Conservation (phyloP, 2,888 invertebrate species). For the Scaptomyza polygonia region DNA sequence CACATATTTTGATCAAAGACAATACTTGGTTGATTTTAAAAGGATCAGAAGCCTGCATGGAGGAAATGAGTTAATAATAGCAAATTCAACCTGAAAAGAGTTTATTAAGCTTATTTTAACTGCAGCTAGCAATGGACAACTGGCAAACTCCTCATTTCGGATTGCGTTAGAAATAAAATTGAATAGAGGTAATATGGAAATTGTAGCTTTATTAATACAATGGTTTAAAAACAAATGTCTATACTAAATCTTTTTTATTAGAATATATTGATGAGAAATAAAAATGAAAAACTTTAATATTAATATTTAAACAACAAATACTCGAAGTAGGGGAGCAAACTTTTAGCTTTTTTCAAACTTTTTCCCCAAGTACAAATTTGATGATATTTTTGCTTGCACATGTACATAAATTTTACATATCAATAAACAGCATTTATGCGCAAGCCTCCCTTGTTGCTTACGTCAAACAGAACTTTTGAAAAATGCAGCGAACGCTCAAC, state of each 20-base stretch:
- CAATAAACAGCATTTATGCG: constrained; percentile 13
- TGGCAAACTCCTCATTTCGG: too few relatives aligned
- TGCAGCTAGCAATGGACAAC: background rate
- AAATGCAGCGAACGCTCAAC: constrained; percentile 33
- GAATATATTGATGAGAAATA: too few relatives aligned
- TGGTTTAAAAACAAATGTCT: too few relatives aligned
- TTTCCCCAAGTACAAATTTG: background rate
- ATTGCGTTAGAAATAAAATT: too few relatives aligned
- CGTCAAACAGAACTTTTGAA: constrained; percentile 13
- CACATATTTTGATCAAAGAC: constrained; percentile 12
- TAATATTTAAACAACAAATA: too few relatives aligned
- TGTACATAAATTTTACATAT: constrained; percentile 2
- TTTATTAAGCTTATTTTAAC: background rate
- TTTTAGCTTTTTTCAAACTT: background rate
- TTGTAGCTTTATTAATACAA: too few relatives aligned
- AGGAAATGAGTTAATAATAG: background rate
- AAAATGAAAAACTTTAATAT: too few relatives aligned
- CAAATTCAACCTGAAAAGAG: background rate
- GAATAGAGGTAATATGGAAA: too few relatives aligned
- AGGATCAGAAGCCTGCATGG: constrained; percentile 1
- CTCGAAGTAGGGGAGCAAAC: background rate
- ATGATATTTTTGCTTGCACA: background rate
- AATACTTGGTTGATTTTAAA: background rate
- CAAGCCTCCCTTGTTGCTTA: background rate
- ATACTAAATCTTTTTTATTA: too few relatives aligned